Base-by-base conservation (phyloP, 2,888 invertebrate genomes). In the Druceiella hillmani region DNA sequence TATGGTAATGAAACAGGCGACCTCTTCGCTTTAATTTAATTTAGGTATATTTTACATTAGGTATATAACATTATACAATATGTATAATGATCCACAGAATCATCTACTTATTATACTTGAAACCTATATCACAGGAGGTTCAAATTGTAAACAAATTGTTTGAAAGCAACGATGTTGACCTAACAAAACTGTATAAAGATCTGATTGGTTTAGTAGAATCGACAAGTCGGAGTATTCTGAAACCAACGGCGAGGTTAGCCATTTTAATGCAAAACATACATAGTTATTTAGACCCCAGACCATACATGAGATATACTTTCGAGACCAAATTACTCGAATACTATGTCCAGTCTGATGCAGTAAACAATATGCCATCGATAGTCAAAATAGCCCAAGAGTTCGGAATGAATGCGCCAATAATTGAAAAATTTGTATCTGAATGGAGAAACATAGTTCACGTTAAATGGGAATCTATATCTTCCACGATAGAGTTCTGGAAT, bases 371-470 rank as follows among this genome's bases (percentile, higher is more conserved):
- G 22, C 22, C 22, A 7, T 20, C 22, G 6, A 20, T 20, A 7
- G 22, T 20, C 22, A n/a, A 20, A 20, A 20, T 20, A 20, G 22
- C 22, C 22, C 22, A 20, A n/a, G 22, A 20, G 22, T 20, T 6
- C 22, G 6, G 22, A n/a, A n/a, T 20, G n/a, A 20, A 20, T 20
- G 22, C 22, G n/a, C 22, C 22, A 7, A n/a, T 20, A 20, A 20
- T 20, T 20, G 22, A 20, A 20, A 20, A 6, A 20, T 9, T 20
- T 6, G 22, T 20, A 20, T 20, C 22, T 20, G 6, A 20, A 20
- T 20, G 22, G 22, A 20, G 22, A 20, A 20, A 20, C 22, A 20
- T 20, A 20, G 22, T 20, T 20, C 22, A 20, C 22, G n/a, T 20
- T 20, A 20, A 20, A 20, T 20, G 22, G 22, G 22, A 20, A 20